Evolutionary conservation across 1,140 invertebrate species (phyloP).

Genomic region (Venustaconcha ellipsiformis): DNA sequence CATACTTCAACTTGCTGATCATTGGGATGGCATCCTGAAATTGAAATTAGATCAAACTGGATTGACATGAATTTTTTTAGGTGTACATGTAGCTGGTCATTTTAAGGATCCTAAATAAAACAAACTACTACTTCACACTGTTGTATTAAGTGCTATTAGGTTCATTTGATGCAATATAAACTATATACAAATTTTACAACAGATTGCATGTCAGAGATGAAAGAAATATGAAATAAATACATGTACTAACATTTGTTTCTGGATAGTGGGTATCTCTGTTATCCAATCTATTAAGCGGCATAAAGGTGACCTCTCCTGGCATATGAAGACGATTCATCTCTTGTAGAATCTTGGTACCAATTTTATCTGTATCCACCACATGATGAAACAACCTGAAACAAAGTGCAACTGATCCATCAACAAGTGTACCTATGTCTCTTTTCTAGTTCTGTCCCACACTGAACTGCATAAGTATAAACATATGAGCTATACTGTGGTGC

Average conservation of each 20-base stretch:
- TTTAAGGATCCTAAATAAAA: too few relatives aligned
- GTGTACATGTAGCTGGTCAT: neutral
- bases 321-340: slow-evolving; percentile 97
- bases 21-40: slow-evolving; percentile 95
- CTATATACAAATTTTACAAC: neutral
- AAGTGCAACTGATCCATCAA: neutral
- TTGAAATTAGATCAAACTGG: neutral
- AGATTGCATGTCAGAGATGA: neutral
- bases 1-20: slow-evolving; percentile 94
- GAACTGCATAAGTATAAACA: too few relatives aligned
- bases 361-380: slow-evolving; percentile 96
- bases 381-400: slow-evolving; percentile 91
- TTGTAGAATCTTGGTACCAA: slow-evolving; percentile 97
- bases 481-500: too few relatives aligned
- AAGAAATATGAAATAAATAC: neutral
- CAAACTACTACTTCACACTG: slow-evolving; percentile 3
- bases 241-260: slow-evolving; percentile 81
- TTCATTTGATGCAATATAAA: neutral
- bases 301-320: slow-evolving; percentile 99
- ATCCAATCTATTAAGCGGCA: slow-evolving; percentile 97
- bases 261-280: slow-evolving; percentile 91
- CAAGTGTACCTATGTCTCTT: too few relatives aligned
- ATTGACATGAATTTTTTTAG: neutral
- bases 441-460: too few relatives aligned
- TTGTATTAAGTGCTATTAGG: neutral